Conservation (phyloP, 2,888 invertebrate genomes). For the Cephus spinipes region DNA sequence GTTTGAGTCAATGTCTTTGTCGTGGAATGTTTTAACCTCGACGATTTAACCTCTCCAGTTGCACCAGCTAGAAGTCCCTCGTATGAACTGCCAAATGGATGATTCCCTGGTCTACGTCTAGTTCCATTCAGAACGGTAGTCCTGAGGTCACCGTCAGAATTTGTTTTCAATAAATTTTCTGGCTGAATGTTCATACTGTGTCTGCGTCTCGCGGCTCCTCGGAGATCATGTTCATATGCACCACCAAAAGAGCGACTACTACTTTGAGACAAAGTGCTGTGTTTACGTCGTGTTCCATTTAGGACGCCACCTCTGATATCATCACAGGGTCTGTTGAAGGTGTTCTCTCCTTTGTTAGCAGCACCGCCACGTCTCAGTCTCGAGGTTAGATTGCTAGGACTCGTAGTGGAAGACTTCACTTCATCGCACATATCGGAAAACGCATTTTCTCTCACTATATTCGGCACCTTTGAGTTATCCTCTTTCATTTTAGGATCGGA, state of each 20-base stretch:
- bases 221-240: neutral
- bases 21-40: neutral
- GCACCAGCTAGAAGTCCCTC: neutral
- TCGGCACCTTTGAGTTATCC: constrained; percentile 14
- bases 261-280: neutral
- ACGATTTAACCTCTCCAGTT: neutral
- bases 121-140: neutral
- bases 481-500: neutral
- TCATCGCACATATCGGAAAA: constrained; percentile 38
- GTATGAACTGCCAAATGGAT: neutral
- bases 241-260: neutral
- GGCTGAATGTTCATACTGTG: neutral
- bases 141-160: neutral
- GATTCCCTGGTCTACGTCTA: neutral
- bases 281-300: neutral
- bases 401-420: constrained; percentile 23
- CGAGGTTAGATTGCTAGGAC: neutral
- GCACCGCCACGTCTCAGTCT: neutral
- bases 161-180: neutral
- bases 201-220: neutral
- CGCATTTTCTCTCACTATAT: constrained; percentile 37
- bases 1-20: neutral
- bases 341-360: neutral
- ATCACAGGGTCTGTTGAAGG: neutral
- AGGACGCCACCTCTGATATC: neutral